Conservation (phyloP, 2,113 vertebrate species). For the Panthera leo region DNA sequence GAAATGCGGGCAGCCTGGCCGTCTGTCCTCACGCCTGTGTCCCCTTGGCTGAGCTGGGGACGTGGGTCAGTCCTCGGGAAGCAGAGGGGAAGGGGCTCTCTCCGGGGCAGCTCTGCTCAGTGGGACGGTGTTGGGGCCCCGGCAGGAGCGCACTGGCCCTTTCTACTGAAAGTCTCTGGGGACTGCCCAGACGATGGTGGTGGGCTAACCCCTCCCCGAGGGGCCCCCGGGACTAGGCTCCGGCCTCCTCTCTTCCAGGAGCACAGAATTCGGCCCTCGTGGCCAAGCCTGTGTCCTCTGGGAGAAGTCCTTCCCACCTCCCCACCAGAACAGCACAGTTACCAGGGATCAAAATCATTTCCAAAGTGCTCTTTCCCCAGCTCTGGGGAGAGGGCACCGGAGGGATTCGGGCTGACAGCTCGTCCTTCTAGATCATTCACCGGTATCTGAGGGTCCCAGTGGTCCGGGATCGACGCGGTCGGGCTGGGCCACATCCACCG, state of each 20-base stretch:
- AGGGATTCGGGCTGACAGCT: rapidly evolving
- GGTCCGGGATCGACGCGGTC: conserved; percentile 30
- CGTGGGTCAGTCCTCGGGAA: not conserved
- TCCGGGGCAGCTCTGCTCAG: not conserved
- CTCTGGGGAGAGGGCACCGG: not conserved
- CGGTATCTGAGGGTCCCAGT: not conserved
- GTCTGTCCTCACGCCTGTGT: not conserved
- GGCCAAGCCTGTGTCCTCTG: not conserved
- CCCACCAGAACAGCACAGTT: not conserved
- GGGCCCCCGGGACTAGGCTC: not conserved
- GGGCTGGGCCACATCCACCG: not conserved
- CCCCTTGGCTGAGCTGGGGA: not conserved
- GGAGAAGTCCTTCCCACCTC: not conserved
- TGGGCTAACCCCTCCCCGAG: not conserved
- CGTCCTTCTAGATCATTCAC: not conserved
- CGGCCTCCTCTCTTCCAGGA: not conserved
- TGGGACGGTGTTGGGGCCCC: not conserved
- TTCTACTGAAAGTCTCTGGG: not conserved
- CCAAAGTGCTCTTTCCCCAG: not conserved
- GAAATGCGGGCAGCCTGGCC: not conserved
- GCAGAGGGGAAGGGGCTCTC: not conserved
- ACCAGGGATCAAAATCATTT: not conserved
- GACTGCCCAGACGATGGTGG: not conserved
- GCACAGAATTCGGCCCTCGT: not conserved
- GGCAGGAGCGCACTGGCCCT: not conserved